A percentile compares a stretch with the other conserved stretches of the same genome.
Evolutionary conservation across 1,140 invertebrate genomes (phyloP).

Genomic region (Euschistus heros): DNA sequence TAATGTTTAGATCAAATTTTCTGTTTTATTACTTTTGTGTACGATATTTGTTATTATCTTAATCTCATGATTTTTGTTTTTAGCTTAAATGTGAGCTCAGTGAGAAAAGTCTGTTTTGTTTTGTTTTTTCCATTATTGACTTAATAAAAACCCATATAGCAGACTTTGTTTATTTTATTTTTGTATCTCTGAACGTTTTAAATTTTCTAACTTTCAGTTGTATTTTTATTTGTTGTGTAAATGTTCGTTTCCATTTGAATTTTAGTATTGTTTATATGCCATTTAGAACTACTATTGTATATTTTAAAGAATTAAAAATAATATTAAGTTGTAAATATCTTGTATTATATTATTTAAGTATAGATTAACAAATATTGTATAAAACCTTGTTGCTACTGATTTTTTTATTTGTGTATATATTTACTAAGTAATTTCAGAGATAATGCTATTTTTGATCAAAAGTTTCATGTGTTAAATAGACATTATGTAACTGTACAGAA

Average conservation of each 20-base stretch:
- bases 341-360: constrained; percentile 15
- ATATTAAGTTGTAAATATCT: constrained; percentile 7
- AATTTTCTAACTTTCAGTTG: too few relatives aligned
- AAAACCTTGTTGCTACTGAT: constrained; percentile 2
- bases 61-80: too few relatives aligned
- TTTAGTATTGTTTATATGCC: neutral
- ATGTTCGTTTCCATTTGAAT: too few relatives aligned
- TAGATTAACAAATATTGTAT: constrained; percentile 10
- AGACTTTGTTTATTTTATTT: neutral
- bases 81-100: too few relatives aligned
- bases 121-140: neutral
- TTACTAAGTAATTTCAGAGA: constrained; percentile 8
- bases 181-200: neutral
- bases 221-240: too few relatives aligned
- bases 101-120: neutral
- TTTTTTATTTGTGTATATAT: constrained; percentile 11
- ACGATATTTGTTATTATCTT: too few relatives aligned
- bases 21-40: too few relatives aligned
- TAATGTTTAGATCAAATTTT: too few relatives aligned
- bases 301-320: neutral
- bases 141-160: neutral
- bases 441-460: constrained; percentile 18
- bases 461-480: constrained; percentile 6
- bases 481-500: constrained; percentile 8
- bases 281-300: constrained; percentile 1